Percentiles rank a stretch among this genome's conserved stretches.
These are phyloP conservation scores for Parascotia fuliginaria DNA, from an alignment of 2,888 invertebrate genomes.

Conservation along the genomic window DNA sequence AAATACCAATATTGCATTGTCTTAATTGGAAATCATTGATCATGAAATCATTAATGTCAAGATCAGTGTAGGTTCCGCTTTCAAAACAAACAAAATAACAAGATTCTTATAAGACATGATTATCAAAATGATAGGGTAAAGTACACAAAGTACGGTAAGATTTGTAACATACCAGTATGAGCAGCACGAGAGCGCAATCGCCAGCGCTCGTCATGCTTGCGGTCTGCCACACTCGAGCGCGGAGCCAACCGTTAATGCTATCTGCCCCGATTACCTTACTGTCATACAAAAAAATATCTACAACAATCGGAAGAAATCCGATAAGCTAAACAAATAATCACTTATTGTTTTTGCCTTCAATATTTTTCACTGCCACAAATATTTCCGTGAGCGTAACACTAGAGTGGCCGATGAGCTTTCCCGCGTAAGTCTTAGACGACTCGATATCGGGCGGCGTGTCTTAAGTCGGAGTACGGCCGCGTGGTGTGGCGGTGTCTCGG, in stretches of 20 bases:
- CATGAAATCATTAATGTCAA: no score
- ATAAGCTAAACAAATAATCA: constrained; percentile 40
- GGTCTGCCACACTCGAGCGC: constrained; percentile 84
- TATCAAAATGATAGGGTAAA: neutral
- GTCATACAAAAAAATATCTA: constrained; percentile 64
- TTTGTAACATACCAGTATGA: constrained; percentile 72
- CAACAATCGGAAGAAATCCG: constrained; percentile 33
- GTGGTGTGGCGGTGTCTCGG: constrained; percentile 71
- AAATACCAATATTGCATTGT: no score
- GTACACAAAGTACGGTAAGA: neutral
- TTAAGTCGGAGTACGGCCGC: constrained; percentile 48
- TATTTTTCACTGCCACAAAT: constrained; percentile 49
- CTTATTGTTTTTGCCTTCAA: constrained; percentile 29
- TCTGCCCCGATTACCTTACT: constrained; percentile 85
- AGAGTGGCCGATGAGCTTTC: constrained; percentile 36
- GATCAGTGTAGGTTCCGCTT: neutral
- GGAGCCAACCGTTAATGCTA: constrained; percentile 84
- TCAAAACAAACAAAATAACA: neutral
- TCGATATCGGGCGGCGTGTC: constrained; percentile 34
- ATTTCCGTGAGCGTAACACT: constrained; percentile 33
- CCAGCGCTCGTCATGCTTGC: constrained; percentile 83
- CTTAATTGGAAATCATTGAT: no score
- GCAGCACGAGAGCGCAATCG: constrained; percentile 75
- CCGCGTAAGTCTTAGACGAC: constrained; percentile 44
- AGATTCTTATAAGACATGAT: neutral